These are phyloP conservation scores for Spodoptera littoralis DNA, from an alignment of 2,888 invertebrate genomes.

Conservation along the genomic window DNA sequence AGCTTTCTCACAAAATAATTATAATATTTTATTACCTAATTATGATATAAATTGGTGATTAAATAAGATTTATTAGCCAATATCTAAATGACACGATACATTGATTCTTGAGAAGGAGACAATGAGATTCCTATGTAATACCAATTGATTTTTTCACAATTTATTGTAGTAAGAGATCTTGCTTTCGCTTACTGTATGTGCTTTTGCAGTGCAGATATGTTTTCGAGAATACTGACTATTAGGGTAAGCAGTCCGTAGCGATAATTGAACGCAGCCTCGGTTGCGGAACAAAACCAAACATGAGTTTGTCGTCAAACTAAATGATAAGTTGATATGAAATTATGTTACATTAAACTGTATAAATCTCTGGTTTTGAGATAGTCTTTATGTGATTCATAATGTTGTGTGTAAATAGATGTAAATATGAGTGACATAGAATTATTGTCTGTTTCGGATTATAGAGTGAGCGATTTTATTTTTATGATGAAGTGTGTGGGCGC, in stretches of 20 bases:
- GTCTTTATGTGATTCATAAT: conserved; percentile 50
- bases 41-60: neutral
- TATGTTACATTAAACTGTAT: conserved; percentile 51
- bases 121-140: conserved; percentile 8
- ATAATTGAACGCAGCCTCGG: conserved; percentile 23
- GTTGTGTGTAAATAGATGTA: conserved; percentile 69
- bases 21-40: neutral
- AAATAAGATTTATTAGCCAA: conserved; percentile 16
- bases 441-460: conserved; percentile 57
- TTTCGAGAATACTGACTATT: conserved; percentile 42
- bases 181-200: conserved; percentile 44
- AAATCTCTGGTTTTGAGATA: conserved; percentile 49
- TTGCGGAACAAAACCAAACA: conserved; percentile 48
- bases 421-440: conserved; percentile 59
- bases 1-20: conserved; percentile 4
- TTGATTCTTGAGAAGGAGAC: neutral
- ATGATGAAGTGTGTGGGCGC: conserved; percentile 37
- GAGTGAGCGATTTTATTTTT: conserved; percentile 65
- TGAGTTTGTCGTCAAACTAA: conserved; percentile 45
- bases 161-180: neutral
- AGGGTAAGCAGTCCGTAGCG: conserved; percentile 29
- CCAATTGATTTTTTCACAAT: too few relatives aligned
- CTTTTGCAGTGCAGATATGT: conserved; percentile 37
- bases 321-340: conserved; percentile 53
- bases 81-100: conserved; percentile 11